Base-by-base conservation (phyloP, 1,140 invertebrate species). In the Luehdorfia chinensis region DNA sequence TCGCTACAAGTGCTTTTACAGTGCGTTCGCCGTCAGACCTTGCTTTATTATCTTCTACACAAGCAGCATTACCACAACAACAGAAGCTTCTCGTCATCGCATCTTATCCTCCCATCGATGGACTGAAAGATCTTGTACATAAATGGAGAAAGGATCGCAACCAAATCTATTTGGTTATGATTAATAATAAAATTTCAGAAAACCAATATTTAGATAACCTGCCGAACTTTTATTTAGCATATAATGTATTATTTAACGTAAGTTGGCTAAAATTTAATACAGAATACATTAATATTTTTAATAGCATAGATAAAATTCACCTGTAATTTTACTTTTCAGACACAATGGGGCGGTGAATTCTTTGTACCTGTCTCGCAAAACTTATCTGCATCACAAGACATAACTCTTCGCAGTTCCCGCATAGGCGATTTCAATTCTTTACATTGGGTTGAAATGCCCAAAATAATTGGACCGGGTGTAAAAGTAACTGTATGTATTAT, bases 41-140 rank as follows among this genome's bases (percentile, higher is more conserved):
- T 2, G 16, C 34, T 2, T 23, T 53, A 9, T 43, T 64, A 4
- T 9, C 32, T 12, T 28, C 55, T 18, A 52, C 41, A 8, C 23
- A 46, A 27, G 23, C 55, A n/a, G 33, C 50, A 18, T 41, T 66
- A 9, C 41, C 50, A 3, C 39, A 28, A 27, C 18, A 43, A 15
- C 63, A 70, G 7, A 64, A 48, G 19, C 23, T 70, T n/a, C 23
- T 59, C 2, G 41, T 70, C 2, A 16, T 70, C 4, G 39, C 57
- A 0, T 39, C 52, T 4, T 52, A 61, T 34, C 66, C 57, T 8
- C 36, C 52, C 2, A 36, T 60, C 16, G 5, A 12, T 18, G 58
- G 43, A 4, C 48, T 66, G 4, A 55, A 59, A 27, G 44, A 48
- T 11, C 27, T 56, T 1, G 83, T 87, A 66, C 75, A 57, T 71